These are phyloP conservation scores for Xenops minutus DNA, from an alignment of 2,797 vertebrate species.

Conservation along the genomic window DNA sequence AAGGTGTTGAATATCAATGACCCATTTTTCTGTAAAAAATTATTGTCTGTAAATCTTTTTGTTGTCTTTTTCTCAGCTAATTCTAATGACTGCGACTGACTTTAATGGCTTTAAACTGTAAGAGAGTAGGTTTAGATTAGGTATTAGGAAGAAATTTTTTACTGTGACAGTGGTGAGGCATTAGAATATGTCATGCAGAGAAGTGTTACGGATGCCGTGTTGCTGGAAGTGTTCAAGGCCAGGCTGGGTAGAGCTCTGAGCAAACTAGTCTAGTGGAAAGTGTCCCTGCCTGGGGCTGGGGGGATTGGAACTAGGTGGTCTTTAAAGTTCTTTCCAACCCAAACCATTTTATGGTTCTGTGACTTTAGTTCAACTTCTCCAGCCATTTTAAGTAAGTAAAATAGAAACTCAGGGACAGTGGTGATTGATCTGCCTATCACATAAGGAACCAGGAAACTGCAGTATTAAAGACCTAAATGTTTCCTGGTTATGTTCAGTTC, in stretches of 20 bases:
- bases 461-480: background rate
- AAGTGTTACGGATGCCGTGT: fast-evolving
- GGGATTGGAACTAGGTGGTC: background rate
- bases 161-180: background rate
- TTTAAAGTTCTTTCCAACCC: background rate
- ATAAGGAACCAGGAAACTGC: background rate
- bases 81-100: background rate
- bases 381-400: background rate
- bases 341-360: background rate
- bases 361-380: background rate
- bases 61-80: background rate
- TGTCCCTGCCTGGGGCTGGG: background rate
- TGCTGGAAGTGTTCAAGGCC: background rate
- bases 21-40: background rate
- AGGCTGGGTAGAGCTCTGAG: background rate
- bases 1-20: background rate
- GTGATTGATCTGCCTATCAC: background rate
- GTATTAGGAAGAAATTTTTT: background rate
- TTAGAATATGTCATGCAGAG: background rate
- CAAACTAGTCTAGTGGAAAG: background rate
- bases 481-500: background rate
- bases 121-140: background rate
- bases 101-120: background rate
- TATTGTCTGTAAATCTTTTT: background rate
- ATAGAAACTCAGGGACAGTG: background rate